Evolutionary conservation across 1,140 invertebrate genomes (phyloP).

Genomic region (Lepidurus packardi): DNA sequence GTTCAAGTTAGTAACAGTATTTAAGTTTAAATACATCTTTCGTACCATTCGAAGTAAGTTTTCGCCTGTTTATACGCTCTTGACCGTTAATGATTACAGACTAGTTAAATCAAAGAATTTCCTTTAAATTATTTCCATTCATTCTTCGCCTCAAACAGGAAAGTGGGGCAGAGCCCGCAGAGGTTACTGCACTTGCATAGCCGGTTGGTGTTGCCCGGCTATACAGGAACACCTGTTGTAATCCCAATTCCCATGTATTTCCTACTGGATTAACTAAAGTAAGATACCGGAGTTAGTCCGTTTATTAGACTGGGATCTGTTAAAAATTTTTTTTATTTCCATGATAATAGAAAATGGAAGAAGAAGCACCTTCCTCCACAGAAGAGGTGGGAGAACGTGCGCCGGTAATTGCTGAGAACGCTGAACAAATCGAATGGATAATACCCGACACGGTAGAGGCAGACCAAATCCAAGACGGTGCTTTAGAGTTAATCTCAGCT

Average conservation of each 20-base stretch:
- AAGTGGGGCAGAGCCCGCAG: slow-evolving; percentile 11
- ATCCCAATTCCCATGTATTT: not conserved
- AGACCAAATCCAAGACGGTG: not conserved
- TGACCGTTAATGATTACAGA: too few species aligned
- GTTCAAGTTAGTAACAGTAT: not conserved
- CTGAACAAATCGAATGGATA: not conserved
- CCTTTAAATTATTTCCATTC: not conserved
- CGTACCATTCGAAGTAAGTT: not conserved
- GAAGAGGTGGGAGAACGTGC: not conserved
- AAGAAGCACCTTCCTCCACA: not conserved
- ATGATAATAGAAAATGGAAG: not conserved
- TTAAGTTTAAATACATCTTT: not conserved
- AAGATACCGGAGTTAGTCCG: not conserved
- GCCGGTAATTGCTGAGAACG: not conserved
- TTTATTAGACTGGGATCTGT: not conserved
- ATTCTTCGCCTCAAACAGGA: not conserved
- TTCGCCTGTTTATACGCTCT: too few species aligned
- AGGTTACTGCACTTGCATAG: slow-evolving; percentile 15
- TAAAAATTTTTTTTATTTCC: not conserved
- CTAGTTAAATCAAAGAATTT: not conserved
- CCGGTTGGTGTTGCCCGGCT: not conserved
- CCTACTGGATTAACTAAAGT: not conserved
- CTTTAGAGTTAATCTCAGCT: not conserved
- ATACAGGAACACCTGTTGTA: not conserved
- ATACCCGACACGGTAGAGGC: slow-evolving; percentile 1